Evolutionary conservation across 2,797 vertebrate species (phyloP).

Genomic region (Streptopelia turtur): DNA sequence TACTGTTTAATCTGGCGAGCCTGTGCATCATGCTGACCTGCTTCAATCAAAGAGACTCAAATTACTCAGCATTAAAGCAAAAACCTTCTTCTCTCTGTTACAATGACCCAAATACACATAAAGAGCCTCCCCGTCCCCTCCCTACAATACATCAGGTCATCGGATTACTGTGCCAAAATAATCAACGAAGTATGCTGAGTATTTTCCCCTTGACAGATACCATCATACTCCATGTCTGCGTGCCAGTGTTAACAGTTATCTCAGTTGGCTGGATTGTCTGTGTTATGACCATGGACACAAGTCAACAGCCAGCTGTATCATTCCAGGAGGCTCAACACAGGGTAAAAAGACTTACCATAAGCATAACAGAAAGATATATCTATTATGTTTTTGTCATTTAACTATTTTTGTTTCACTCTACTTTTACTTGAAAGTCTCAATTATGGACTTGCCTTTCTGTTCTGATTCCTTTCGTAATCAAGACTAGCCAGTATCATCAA

Average conservation of each 20-base stretch:
- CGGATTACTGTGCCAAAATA: conserved; percentile 22
- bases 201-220: conserved; percentile 52
- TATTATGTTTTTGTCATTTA: not conserved
- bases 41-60: conserved; percentile 30
- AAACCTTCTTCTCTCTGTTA: conserved; percentile 6
- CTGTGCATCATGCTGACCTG: conserved; percentile 15
- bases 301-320: conserved; percentile 1
- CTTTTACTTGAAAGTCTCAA: not conserved
- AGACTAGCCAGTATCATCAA: not conserved
- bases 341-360: not conserved
- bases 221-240: not conserved
- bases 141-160: not conserved
- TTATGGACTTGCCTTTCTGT: not conserved
- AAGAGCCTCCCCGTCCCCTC: not conserved
- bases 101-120: conserved; percentile 18
- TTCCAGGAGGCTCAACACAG: not conserved
- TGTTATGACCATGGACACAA: not conserved
- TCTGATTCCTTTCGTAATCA: not conserved
- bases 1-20: not conserved
- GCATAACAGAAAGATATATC: not conserved
- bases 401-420: not conserved
- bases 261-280: not conserved
- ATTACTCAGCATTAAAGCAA: conserved; percentile 55
- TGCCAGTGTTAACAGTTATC: conserved; percentile 36
- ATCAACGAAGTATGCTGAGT: not conserved